Conservation (phyloP, 37 sponge, comb jelly and placozoan genomes). For the Hexactinellida sp. region DNA sequence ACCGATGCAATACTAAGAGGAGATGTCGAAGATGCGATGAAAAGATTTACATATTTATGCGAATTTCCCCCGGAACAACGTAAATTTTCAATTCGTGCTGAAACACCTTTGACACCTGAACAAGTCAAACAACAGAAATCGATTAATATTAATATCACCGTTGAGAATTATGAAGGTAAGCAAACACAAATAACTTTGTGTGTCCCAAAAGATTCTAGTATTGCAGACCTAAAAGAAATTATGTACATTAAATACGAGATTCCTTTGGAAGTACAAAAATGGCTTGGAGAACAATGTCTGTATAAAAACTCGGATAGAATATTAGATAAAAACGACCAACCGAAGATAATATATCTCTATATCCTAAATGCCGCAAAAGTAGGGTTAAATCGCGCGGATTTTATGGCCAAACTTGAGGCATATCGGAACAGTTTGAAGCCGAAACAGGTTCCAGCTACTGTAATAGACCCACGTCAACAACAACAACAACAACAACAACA, state of each 20-base stretch:
- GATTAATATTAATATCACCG: not conserved
- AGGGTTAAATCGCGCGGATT: not conserved
- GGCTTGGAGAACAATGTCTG: not conserved
- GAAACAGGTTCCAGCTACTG: not conserved
- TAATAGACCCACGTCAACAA: not conserved
- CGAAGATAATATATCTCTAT: not conserved
- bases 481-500: not conserved
- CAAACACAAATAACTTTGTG: not conserved
- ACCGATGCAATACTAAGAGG: not conserved
- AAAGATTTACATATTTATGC: not conserved
- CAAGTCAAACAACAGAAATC: not conserved
- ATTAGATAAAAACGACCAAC: not conserved
- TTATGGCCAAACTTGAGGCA: not conserved
- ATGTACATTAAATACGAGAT: not conserved
- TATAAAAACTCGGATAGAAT: not conserved
- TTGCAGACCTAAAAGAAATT: not conserved
- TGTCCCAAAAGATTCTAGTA: not conserved
- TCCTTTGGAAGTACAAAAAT: not conserved
- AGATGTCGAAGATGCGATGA: not conserved
- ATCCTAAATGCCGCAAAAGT: not conserved
- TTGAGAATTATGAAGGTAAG: not conserved
- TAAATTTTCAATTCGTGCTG: not conserved
- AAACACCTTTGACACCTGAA: not conserved
- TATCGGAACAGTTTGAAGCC: not conserved
- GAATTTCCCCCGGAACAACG: not conserved